Evolutionary conservation across 2,888 invertebrate genomes (phyloP), one percentile per base, ranked within the genome.

Genomic region (Ormyrus labotus): DNA sequence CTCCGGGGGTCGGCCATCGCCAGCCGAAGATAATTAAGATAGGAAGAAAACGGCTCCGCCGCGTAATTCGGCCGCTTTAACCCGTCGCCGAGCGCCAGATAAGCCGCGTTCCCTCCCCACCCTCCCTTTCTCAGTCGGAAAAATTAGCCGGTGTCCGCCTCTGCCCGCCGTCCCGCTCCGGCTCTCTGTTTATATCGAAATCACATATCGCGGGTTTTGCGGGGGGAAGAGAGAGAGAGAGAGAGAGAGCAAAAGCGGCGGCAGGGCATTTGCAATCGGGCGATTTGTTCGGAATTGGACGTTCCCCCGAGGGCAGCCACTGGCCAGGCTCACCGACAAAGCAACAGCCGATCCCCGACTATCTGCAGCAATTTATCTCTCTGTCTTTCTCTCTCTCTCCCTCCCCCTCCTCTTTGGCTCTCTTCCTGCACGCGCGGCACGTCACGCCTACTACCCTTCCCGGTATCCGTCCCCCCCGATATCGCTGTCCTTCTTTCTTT

Each of bases 281-380:
- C 76, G 70, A 77, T 77, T 77, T 77, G 64, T 77, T 77, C 53
- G 63, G 50, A 77, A 77, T 77, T 70, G 69, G 76, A 55, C 68
- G 51, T 47, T 68, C 64, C 73, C 64, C 55, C 13, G 70, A 8
- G 73, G 64, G 51, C 34, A 48, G 73, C 70, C 73, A 47, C 51
- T 61, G 55, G 48, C 50, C n/a, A 34, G 45, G 5, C n/a, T 5
- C 34, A 45, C 48, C n/a, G 45, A 34, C 51, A 50, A 45, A 68
- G 67, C 75, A 68, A 68, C 61, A 69, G 65, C 57, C 48, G 50
- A 65, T 65, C 58, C 34, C 51, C 11, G n/a, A 34, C 76, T 77
- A 77, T 77, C 76, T 77, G 69, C 76, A 34, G 53, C 70, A 77
- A 77, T 77, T 77, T 69, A 77, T 77, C 76, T 75, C 60, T 34